Evolutionary conservation across 1,140 invertebrate species (phyloP), one percentile per base, ranked within the genome.

Genomic region (Micrasema longulum): DNA sequence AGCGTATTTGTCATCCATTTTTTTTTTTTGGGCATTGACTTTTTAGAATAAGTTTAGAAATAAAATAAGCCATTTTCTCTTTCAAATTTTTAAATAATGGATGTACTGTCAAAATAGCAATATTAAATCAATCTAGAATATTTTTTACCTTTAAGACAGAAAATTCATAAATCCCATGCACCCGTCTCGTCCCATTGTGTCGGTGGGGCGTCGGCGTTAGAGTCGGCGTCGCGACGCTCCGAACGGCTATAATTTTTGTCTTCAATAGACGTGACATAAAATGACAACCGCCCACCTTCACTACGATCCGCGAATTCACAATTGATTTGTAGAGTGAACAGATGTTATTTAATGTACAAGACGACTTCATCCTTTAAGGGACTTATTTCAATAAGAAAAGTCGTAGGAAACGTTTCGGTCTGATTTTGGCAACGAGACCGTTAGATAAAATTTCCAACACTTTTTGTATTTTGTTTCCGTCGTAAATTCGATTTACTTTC

Each of bases 301-400:
- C 48, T 18, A 60, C 55, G 55, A 41, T 60, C 35, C 20, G 55
- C 41, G 55, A 60, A 60, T 60, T 60, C 55, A 10, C 31, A 60
- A 60, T 60, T 60, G 55, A 60, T 60, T 60, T 60, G 55, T 60
- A n/a, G 35, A 38, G 35, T 22, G 35, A 60, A 38, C 55, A 60
- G 55, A 60, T 60, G 55, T 60, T 60, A 18, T 35, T 38, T 38
- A 60, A 41, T 41, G 55, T 9, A 16, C 31, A 35, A 38, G 52
- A 36, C 52, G 7, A n/a, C 55, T 60, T 41, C 55, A 60, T 60
- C 52, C 26, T 31, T 31, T 31, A 31, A 4, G 3, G 26, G 7
- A 31, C n/a, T n/a, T n/a, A n/a, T n/a, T 31, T 31, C 3, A 7
- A 31, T 4, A 31, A 31, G 43, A 16, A 47, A 16, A 47, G n/a